Evolutionary conservation across 2,888 invertebrate species (phyloP).

Genomic region (Cephus rjabovi): DNA sequence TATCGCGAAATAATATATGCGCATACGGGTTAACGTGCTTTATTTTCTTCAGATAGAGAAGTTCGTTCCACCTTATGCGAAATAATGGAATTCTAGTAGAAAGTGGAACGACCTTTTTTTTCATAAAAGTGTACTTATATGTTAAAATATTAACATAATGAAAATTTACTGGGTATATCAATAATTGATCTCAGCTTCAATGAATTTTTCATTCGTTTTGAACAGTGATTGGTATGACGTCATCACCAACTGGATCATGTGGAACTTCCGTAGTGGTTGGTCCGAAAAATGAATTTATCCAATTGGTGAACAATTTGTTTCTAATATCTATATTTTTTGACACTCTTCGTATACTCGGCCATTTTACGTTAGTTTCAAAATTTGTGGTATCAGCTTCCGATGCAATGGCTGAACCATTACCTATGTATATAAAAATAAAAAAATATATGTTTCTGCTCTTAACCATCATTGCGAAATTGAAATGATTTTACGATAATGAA

Average conservation of each 20-base stretch:
- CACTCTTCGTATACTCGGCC: not conserved
- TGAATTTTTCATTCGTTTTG: not conserved
- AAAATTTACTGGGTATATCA: too few species aligned
- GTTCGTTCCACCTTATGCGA: not conserved
- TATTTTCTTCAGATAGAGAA: not conserved
- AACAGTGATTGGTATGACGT: conserved; percentile 1
- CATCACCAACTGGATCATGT: conserved; percentile 23
- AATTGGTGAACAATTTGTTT: conserved; percentile 2
- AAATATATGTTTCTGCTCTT: not conserved
- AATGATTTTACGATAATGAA: not conserved
- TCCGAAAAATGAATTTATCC: conserved; percentile 10
- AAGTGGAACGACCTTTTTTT: not conserved
- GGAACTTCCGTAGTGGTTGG: conserved; percentile 23
- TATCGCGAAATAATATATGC: not conserved
- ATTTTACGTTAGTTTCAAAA: not conserved
- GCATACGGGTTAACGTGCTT: not conserved
- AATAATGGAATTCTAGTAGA: not conserved
- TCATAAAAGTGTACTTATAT: too few species aligned
- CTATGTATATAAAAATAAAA: not conserved
- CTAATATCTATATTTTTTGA: not conserved
- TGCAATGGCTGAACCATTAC: not conserved
- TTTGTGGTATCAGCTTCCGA: not conserved
- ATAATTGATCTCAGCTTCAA: not conserved
- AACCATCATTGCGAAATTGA: not conserved
- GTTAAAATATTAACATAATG: too few species aligned